A percentile compares a stretch with the other conserved stretches of the same genome.
Conservation (phyloP, 2,113 vertebrate genomes). For the Coryphaenoides rupestris region DNA sequence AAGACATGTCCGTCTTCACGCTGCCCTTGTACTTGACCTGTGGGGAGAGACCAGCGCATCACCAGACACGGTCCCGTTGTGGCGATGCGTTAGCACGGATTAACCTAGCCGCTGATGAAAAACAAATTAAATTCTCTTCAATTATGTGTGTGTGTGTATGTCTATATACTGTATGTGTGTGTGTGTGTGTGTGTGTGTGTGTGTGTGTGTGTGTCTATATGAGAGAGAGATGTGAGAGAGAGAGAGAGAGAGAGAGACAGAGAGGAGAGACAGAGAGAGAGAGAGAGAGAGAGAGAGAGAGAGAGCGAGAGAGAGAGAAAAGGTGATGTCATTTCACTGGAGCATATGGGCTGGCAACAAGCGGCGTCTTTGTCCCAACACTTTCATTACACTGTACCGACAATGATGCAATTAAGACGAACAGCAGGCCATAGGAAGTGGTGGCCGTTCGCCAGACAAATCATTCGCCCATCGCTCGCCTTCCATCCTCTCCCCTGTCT, state of each 20-base stretch:
- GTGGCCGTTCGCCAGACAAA: neutral
- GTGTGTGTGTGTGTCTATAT: no score
- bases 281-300: no score
- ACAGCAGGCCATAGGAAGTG: neutral
- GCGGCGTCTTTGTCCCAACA: slow-evolving; percentile 43
- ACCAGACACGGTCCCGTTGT: neutral
- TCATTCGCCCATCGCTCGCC: slow-evolving; percentile 1
- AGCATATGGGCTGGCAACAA: slow-evolving; percentile 11
- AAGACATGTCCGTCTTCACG: slow-evolving; percentile 42
- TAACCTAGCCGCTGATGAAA: no score
- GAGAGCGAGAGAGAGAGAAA: slow-evolving; percentile 3
- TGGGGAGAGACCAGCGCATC: neutral
- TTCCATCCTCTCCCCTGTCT: no score
- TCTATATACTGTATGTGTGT: no score
- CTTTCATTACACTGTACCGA: slow-evolving; percentile 21
- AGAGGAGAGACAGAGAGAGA: no score
- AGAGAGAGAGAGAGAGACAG: no score
- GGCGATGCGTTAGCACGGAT: neutral
- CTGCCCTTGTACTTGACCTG: slow-evolving; percentile 63
- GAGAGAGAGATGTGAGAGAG: no score
- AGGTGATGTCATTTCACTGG: slow-evolving; percentile 56
- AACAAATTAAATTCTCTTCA: no score
- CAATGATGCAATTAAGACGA: neutral
- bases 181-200: no score
- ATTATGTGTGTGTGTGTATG: neutral